Evolutionary conservation across 2,888 invertebrate species (phyloP).

Genomic region (Branchellion lobata): DNA sequence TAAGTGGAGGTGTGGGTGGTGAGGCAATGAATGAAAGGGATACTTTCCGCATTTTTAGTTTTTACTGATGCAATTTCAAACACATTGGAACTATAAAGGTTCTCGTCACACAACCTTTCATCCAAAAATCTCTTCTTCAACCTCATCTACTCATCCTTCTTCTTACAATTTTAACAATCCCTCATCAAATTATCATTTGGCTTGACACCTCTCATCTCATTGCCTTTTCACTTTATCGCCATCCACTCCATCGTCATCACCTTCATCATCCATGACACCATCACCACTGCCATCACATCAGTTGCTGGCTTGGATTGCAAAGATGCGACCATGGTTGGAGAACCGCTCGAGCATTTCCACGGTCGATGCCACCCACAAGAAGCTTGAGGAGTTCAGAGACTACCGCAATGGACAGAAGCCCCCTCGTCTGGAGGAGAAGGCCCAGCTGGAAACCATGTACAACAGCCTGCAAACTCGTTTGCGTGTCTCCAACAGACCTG

Average conservation of each 20-base stretch:
- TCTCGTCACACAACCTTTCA: too few species aligned
- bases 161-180: too few species aligned
- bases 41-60: too few species aligned
- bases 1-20: constrained; percentile 66
- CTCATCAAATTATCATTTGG: too few species aligned
- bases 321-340: constrained; percentile 79
- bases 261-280: background rate
- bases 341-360: constrained; percentile 84
- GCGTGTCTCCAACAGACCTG: constrained; percentile 94
- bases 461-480: constrained; percentile 98
- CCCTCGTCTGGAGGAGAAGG: constrained; percentile 97
- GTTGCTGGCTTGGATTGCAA: constrained; percentile 96
- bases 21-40: too few species aligned
- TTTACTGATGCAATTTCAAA: too few species aligned
- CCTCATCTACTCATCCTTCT: too few species aligned
- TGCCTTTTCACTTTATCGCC: too few species aligned
- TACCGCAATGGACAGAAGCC: constrained; percentile 99
- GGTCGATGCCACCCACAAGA: constrained; percentile 91
- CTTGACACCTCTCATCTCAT: too few species aligned
- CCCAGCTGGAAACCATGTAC: constrained; percentile 98
- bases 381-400: constrained; percentile 96
- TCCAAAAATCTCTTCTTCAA: too few species aligned
- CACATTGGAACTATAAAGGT: too few species aligned
- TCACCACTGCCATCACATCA: constrained; percentile 60
- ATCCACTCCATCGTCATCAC: too few species aligned